These are phyloP conservation scores for Steromphala cineraria DNA, from an alignment of 2,888 invertebrate genomes.

Conservation along the genomic window DNA sequence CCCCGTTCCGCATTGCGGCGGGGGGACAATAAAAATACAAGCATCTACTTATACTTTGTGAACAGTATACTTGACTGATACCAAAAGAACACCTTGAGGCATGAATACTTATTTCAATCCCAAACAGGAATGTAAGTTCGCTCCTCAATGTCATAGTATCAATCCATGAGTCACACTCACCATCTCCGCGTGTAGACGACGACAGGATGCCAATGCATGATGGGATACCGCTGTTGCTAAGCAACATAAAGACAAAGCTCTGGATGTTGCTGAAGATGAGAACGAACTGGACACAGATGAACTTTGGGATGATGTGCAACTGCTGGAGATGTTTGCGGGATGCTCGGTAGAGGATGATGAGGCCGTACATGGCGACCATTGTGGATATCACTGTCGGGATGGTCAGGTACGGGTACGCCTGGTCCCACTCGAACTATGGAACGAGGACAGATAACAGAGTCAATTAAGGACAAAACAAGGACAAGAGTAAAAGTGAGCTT, in stretches of 20 bases:
- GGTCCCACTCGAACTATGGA: conserved; percentile 7
- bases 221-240: not conserved
- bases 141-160: too few relatives aligned
- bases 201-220: conserved; percentile 9
- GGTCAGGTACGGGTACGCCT: conserved; percentile 1
- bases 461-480: too few relatives aligned
- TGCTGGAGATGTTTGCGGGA: conserved; percentile 19
- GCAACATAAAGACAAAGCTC: conserved; percentile 4
- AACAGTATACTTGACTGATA: too few relatives aligned
- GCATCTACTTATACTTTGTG: too few relatives aligned
- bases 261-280: conserved; percentile 25
- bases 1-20: too few relatives aligned
- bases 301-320: conserved; percentile 26
- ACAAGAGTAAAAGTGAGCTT: not conserved
- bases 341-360: conserved; percentile 29
- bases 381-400: conserved; percentile 9
- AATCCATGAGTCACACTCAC: not conserved
- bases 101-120: too few relatives aligned
- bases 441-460: not conserved
- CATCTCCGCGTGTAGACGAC: not conserved
- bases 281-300: conserved; percentile 27
- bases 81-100: too few relatives aligned
- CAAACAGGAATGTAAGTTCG: too few relatives aligned
- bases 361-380: conserved; percentile 33
- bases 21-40: too few relatives aligned